These are phyloP conservation scores for Pandemis heparana DNA, from an alignment of 2,888 invertebrate genomes.

Conservation along the genomic window DNA sequence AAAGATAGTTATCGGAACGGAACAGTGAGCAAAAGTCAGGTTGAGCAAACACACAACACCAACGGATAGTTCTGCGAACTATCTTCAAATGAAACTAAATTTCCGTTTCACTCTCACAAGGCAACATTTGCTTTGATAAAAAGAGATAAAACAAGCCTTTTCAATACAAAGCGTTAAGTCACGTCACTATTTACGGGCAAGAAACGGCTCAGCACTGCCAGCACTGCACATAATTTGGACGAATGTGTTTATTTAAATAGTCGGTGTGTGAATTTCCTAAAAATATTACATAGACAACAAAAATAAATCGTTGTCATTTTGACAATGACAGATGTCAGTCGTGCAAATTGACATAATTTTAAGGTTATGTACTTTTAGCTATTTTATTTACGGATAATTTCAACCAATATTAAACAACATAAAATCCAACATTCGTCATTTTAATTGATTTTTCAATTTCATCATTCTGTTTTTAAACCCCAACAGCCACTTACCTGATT, in stretches of 20 bases:
- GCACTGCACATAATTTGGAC: not conserved
- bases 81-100: not conserved
- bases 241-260: not conserved
- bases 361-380: not conserved
- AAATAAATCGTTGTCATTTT: not conserved
- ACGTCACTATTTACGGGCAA: no score
- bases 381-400: no score
- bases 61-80: conserved; percentile 9
- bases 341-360: no score
- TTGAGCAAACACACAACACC: conserved; percentile 20
- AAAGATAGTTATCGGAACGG: not conserved
- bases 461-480: not conserved
- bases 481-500: not conserved
- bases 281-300: not conserved
- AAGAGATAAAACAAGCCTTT: not conserved
- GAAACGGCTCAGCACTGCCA: not conserved
- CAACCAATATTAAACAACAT: no score
- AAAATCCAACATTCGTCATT: not conserved
- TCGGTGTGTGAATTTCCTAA: not conserved
- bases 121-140: not conserved
- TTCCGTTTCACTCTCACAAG: conserved; percentile 7
- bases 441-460: not conserved
- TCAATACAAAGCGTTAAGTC: no score
- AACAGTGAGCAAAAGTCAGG: conserved; percentile 24
- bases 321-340: not conserved